Conservation (phyloP, 2,113 vertebrate species). For the Puma concolor region DNA sequence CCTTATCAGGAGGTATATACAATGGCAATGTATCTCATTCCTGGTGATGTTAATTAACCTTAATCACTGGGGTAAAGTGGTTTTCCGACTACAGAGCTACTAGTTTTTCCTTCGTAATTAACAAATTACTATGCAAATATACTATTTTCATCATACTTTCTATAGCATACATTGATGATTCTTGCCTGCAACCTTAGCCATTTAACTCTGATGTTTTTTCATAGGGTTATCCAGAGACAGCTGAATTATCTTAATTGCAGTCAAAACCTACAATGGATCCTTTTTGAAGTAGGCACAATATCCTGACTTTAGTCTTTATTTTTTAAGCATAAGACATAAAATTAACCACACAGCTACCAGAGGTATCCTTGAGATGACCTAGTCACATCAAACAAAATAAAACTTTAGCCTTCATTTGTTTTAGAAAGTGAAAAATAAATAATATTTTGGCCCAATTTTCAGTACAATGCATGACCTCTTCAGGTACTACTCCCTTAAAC, state of each 20-base stretch:
- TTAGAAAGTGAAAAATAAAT: neutral
- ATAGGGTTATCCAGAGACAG: neutral
- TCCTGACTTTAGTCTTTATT: neutral
- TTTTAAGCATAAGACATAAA: neutral
- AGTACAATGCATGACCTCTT: neutral
- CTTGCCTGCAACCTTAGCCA: neutral
- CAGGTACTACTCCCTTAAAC: neutral
- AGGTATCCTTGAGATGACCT: neutral
- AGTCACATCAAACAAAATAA: neutral
- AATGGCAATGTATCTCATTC: neutral
- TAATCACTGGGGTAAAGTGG: neutral
- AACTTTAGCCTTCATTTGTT: neutral
- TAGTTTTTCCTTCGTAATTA: neutral
- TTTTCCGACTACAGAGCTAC: neutral
- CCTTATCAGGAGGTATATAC: neutral
- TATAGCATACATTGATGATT: neutral
- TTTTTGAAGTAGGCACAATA: neutral
- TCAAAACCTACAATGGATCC: neutral
- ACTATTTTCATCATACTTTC: neutral
- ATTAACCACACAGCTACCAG: neutral
- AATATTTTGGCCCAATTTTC: neutral
- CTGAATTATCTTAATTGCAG: neutral
- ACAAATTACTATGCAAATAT: neutral
- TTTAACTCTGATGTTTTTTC: neutral
- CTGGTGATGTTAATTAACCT: neutral